Percentiles rank a stretch among this genome's conserved stretches.
Conservation (phyloP, 2,888 invertebrate genomes). For the Ichneumoninae sp. region DNA sequence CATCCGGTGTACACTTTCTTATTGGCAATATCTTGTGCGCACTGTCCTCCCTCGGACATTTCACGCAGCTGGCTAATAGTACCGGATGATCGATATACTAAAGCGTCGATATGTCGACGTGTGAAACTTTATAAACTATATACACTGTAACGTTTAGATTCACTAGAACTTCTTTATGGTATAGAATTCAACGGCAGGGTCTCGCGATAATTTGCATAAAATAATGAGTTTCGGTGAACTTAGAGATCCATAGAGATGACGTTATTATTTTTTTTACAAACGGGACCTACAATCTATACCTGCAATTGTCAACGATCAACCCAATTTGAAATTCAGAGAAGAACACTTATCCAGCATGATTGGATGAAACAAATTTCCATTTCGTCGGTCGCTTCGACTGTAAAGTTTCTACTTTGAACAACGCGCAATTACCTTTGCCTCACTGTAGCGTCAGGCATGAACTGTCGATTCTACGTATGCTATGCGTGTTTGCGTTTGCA, state of each 20-base stretch:
- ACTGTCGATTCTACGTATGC: not conserved
- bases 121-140: not conserved
- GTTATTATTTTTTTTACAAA: not conserved
- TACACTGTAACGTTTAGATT: not conserved
- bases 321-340: not conserved
- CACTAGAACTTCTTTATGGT: not conserved
- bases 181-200: not conserved
- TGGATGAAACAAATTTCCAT: constrained; percentile 33
- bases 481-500: not conserved
- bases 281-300: not conserved
- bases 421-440: constrained; percentile 15
- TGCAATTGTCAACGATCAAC: not conserved
- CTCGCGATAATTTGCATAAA: not conserved
- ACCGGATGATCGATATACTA: constrained; percentile 2
- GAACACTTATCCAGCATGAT: constrained; percentile 7
- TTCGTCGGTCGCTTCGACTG: constrained; percentile 9
- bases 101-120: not conserved
- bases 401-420: constrained; percentile 20
- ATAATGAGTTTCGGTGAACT: constrained; percentile 12
- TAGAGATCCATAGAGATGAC: not conserved
- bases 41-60: constrained; percentile 23
- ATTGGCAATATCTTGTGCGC: not conserved
- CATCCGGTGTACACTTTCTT: not conserved
- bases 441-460: constrained; percentile 24
- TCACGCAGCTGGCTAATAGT: not conserved